Base-by-base conservation (phyloP, 2,113 vertebrate species). In the Oryzias curvinotus region DNA sequence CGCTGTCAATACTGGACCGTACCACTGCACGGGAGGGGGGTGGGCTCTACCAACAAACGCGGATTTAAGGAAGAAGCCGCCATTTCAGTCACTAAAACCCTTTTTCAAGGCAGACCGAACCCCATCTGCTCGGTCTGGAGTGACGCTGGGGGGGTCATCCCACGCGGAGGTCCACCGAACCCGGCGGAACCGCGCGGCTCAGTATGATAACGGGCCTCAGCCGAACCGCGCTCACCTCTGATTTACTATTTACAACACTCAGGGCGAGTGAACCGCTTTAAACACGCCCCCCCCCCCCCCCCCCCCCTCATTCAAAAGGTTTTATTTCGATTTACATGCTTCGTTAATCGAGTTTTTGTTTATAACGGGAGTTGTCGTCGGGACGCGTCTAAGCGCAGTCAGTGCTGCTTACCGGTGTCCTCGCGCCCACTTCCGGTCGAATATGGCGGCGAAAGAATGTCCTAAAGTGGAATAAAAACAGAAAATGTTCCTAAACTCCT, bases 301-400 rank as follows among this genome's bases (percentile, higher is more conserved):
- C n/a, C n/a, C n/a, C n/a, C n/a, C n/a, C n/a, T 17, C 7, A 19
- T 17, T 7, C 4, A 7, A 17, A 45, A 3, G 1, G 16, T 16
- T 45, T 12, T 23, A 23, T 42, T 3, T 4, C 41, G 4, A 16
- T 16, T 62, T 58, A 17, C 13, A 41, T 18, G 12, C 0, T 14
- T 21, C 19, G 36, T 51, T 7, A 17, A 47, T 0, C 6, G 5
- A 3, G 62, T 14, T 16, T 4, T n/a, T 14, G 52, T 21, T 55
- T 12, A n/a, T 57, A 65, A 55, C 43, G 42, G 49, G 62, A 57
- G 55, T 65, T 70, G 60, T 62, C 65, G 52, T 17, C 43, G 52
- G 53, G 30, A 41, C 25, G 52, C 46, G 19, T 43, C 52, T 43
- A 6, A 51, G 5, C 2, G 7, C 1, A 4, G 18, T 5, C 3